Percentiles rank a stretch among this genome's conserved stretches.
phyloP scores from a whole-genome alignment of 2,888 invertebrate species.

The Azorinus chamasolen region DNA sequence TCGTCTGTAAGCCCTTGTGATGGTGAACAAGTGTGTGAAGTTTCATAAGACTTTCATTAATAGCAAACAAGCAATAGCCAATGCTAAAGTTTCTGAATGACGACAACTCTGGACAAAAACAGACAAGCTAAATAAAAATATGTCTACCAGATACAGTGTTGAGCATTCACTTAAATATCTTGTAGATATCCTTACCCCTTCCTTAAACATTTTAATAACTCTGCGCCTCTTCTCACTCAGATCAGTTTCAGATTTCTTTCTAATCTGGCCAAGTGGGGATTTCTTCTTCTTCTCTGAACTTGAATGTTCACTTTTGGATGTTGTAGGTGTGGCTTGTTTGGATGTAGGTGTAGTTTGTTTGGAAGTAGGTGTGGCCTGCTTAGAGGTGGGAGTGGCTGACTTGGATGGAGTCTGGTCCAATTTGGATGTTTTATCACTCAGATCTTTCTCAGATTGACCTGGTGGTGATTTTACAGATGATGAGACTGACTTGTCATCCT shows the following conservation, averaged over 20 bases:
- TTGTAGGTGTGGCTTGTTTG: background rate
- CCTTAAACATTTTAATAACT: constrained; percentile 49
- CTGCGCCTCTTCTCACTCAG: constrained; percentile 50
- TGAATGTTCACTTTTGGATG: too few relatives aligned
- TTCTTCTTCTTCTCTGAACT: background rate
- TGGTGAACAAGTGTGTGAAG: too few relatives aligned
- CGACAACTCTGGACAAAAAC: too few relatives aligned
- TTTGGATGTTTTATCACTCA: background rate
- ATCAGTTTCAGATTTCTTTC: constrained; percentile 19
- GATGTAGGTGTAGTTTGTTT: constrained; percentile 14
- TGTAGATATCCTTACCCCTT: constrained; percentile 49
- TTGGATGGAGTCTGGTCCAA: too few relatives aligned
- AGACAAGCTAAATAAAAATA: too few relatives aligned
- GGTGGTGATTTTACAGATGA: constrained; percentile 13
- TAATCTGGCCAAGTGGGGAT: background rate
- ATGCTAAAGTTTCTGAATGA: too few relatives aligned
- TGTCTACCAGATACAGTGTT: too few relatives aligned
- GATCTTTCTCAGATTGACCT: constrained; percentile 6
- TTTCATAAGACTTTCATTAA: too few relatives aligned
- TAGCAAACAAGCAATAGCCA: too few relatives aligned
- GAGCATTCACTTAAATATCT: too few relatives aligned
- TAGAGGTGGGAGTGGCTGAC: constrained; percentile 9
- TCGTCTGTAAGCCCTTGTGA: too few relatives aligned
- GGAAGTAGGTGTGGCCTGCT: constrained; percentile 11
- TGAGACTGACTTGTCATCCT: constrained; percentile 25